Base-by-base conservation (phyloP, 2,113 vertebrate genomes). In the Phycodurus eques region DNA sequence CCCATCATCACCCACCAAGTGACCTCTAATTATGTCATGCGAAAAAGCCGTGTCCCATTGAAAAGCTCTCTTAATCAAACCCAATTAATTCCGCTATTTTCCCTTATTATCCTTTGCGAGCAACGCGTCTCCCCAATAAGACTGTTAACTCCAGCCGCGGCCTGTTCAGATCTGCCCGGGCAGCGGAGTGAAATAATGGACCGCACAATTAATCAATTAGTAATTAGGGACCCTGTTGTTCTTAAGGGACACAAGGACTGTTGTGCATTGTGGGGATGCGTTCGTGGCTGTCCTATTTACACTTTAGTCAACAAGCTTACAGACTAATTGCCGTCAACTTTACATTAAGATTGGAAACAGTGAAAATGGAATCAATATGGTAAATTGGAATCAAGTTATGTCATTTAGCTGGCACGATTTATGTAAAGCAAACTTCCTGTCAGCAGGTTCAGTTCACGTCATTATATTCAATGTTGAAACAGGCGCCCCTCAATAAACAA, bases 31-130 rank as follows among this genome's bases (percentile, higher is more conserved):
- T 93, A 94, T 94, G 92, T 93, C 91, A 93, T 93, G 91, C 88
- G 86, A 92, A 93, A 92, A 94, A 88, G 89, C 93, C 91, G 90
- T 91, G 80, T 92, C 92, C 92, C 90, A 92, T 92, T 93, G 90
- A 94, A 93, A 93, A 92, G 81, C 91, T 91, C 88, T 81, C 91
- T 85, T 91, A 92, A 93, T 94, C 94, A 94, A 91, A 92, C 89
- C 92, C 91, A 90, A 94, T 96, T 95, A 95, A 93, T 95, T 95
- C 94, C 92, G 90, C 94, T 92, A 87, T 88, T 91, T 93, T 94
- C 90, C 90, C 92, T 90, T 92, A 92, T 94, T 94, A 93, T 94
- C 83, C 91, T 79, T 62, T 73, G 49, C 76, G 84, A 87, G 80
- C 80, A 91, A 81, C 86, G 75, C 82, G 83, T 91, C 91, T 80